These are phyloP conservation scores for Apteryx mantelli DNA, from an alignment of 2,113 vertebrate genomes.

Conservation along the genomic window DNA sequence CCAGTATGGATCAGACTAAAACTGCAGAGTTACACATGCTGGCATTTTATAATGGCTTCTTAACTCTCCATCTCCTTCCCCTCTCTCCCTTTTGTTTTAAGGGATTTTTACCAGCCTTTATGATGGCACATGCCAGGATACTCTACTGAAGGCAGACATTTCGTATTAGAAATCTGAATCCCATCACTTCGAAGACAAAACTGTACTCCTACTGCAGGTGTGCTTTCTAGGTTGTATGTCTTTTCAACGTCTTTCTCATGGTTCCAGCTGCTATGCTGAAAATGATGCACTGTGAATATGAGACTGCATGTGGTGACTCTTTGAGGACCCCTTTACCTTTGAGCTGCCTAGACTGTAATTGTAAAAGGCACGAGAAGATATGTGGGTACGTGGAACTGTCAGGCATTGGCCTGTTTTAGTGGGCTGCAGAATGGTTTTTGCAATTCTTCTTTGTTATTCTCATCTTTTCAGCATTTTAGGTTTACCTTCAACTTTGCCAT, in stretches of 20 bases:
- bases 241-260: neutral
- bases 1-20: constrained; percentile 47
- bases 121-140: neutral
- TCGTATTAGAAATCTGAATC: constrained; percentile 23
- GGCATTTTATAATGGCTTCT: constrained; percentile 11
- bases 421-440: neutral
- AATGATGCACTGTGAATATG: neutral
- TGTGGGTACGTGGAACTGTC: neutral
- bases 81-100: constrained; percentile 7
- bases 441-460: neutral
- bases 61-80: neutral
- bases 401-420: neutral
- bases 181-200: neutral
- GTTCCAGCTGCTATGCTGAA: neutral
- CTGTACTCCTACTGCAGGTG: neutral
- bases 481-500: neutral
- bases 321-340: neutral
- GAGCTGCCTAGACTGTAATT: neutral
- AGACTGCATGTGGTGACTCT: neutral
- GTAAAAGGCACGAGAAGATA: neutral
- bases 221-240: neutral
- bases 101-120: constrained; percentile 7
- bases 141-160: constrained; percentile 1
- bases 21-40: constrained; percentile 7
- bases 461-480: neutral